Conservation (phyloP, 2,113 vertebrate genomes). For the Lynx canadensis region DNA sequence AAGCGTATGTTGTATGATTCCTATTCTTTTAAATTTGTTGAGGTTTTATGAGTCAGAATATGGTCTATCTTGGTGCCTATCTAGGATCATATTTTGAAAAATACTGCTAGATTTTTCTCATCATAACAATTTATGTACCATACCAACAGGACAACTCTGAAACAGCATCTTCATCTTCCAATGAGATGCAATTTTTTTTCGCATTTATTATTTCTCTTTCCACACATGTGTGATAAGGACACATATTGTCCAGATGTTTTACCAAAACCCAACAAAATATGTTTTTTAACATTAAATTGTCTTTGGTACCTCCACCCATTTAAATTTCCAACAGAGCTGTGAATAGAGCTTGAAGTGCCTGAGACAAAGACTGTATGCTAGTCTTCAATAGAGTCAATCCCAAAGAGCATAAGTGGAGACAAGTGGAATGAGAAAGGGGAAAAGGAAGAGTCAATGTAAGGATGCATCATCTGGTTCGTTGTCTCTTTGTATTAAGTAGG, state of each 20-base stretch:
- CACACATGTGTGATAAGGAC: not conserved
- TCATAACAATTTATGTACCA: not conserved
- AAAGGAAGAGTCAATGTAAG: not conserved
- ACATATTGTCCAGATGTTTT: not conserved
- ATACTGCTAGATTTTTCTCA: not conserved
- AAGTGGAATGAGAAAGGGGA: not conserved
- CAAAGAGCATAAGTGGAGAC: not conserved
- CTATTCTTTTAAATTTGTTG: not conserved
- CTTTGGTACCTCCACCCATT: not conserved
- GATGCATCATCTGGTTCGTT: rapidly evolving
- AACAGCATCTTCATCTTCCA: not conserved
- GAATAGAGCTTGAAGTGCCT: not conserved
- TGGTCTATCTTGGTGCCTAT: not conserved
- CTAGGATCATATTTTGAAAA: slow-evolving; percentile 15
- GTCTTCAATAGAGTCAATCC: not conserved
- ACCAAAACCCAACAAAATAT: not conserved
- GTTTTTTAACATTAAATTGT: not conserved
- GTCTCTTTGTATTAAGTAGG: not conserved
- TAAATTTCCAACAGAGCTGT: not conserved
- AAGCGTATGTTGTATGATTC: not conserved
- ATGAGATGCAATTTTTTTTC: not conserved
- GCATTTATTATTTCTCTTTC: not conserved
- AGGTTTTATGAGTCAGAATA: not conserved
- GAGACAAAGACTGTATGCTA: not conserved
- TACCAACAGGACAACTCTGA: not conserved